Conservation (phyloP, 1,140 invertebrate species). For the Nephotettix cincticeps region DNA sequence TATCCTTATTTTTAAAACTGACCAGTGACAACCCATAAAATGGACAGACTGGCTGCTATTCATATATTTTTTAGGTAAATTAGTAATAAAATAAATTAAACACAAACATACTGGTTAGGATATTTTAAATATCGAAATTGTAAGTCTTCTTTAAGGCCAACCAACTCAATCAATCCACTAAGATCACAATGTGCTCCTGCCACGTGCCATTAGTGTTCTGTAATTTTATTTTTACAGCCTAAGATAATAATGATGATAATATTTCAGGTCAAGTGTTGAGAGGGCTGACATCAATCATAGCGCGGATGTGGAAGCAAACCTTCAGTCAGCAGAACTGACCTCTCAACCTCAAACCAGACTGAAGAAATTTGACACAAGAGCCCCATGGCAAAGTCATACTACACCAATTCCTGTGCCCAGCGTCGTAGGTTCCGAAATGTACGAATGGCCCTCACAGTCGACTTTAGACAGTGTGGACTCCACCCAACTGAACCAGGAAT, state of each 20-base stretch:
- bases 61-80: too few species aligned
- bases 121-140: too few species aligned
- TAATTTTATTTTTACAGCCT: too few species aligned
- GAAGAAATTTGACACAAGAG: constrained; percentile 6
- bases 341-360: not conserved
- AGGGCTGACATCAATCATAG: not conserved
- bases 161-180: too few species aligned
- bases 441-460: constrained; percentile 5
- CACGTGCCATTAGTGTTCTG: too few species aligned
- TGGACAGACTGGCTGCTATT: too few species aligned
- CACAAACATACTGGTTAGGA: too few species aligned
- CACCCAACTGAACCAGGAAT: not conserved
- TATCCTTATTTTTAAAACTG: too few species aligned
- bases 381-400: not conserved
- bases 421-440: not conserved
- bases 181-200: too few species aligned
- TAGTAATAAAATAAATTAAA: too few species aligned
- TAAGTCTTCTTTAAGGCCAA: too few species aligned
- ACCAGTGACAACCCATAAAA: too few species aligned
- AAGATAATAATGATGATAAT: not conserved
- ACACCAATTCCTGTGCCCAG: not conserved
- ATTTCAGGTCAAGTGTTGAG: not conserved
- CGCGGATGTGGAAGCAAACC: not conserved
- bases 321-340: not conserved
- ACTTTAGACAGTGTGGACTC: constrained; percentile 5